Evolutionary conservation across 2,797 vertebrate species (phyloP).

Genomic region (Leucoraja ocellata): DNA sequence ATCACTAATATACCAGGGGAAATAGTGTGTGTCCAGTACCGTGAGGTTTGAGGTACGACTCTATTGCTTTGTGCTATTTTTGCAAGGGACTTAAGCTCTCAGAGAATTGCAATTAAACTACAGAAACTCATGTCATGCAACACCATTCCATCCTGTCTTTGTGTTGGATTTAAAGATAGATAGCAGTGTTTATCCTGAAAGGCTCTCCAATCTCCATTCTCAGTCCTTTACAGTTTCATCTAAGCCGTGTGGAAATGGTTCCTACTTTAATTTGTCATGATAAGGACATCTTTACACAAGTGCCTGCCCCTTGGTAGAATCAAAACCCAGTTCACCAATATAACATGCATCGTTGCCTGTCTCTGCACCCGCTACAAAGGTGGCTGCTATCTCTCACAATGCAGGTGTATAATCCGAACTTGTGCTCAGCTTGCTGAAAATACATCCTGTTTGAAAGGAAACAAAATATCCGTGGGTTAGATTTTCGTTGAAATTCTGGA

Average conservation of each 20-base stretch:
- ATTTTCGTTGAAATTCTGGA: neutral
- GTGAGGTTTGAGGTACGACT: neutral
- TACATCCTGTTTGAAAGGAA: neutral
- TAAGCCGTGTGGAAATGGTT: no score
- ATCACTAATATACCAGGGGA: neutral
- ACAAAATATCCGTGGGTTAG: neutral
- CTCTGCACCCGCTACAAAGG: neutral
- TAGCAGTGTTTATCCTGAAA: no score
- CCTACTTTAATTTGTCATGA: no score
- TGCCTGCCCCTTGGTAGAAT: no score
- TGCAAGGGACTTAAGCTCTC: no score
- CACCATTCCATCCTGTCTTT: no score
- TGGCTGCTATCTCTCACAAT: neutral
- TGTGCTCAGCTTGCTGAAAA: neutral
- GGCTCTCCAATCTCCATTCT: no score
- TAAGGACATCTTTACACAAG: no score
- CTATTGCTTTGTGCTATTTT: neutral
- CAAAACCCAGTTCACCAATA: neutral
- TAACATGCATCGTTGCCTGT: neutral
- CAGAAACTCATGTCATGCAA: no score
- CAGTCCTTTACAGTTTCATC: no score
- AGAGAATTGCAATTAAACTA: no score
- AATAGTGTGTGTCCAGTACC: neutral
- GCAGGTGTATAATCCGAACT: neutral
- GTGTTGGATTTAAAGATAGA: no score